phyloP scores from a whole-genome alignment of 1,140 invertebrate genomes.

The Ptiloglossa arizonensis region DNA sequence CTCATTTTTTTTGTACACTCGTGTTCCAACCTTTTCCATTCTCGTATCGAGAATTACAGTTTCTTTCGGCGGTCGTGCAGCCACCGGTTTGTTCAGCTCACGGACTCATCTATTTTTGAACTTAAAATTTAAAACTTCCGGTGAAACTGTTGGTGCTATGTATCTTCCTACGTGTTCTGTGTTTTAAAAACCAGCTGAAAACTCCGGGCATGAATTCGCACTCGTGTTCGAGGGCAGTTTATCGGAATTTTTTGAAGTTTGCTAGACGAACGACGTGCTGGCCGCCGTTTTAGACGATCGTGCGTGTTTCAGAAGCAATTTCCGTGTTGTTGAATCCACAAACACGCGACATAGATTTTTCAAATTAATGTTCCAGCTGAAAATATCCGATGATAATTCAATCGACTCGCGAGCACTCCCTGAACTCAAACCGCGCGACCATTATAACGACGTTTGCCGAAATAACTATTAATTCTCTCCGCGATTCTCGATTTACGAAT shows the following conservation, averaged over 20 bases:
- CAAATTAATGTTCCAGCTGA: too few relatives aligned
- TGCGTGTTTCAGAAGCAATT: too few relatives aligned
- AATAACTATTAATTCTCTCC: too few relatives aligned
- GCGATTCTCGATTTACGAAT: too few relatives aligned
- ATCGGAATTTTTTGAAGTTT: background rate
- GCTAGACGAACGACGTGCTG: background rate
- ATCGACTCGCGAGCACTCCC: too few relatives aligned
- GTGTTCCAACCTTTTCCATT: background rate
- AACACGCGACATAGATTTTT: too few relatives aligned
- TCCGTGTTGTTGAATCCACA: too few relatives aligned
- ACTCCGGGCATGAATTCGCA: background rate
- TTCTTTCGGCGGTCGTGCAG: background rate
- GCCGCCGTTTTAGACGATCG: too few relatives aligned
- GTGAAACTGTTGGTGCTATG: constrained; percentile 18
- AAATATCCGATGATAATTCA: too few relatives aligned
- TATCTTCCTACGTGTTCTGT: constrained; percentile 1
- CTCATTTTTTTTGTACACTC: background rate
- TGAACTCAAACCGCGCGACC: too few relatives aligned
- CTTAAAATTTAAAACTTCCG: constrained; percentile 24
- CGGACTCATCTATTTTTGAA: constrained; percentile 7
- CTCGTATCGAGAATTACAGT: background rate
- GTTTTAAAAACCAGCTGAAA: background rate
- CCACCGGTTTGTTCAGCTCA: background rate
- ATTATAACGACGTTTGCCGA: too few relatives aligned
- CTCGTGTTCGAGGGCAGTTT: background rate